Evolutionary conservation across 2,113 vertebrate species (phyloP).

Genomic region (Archocentrus centrarchus): DNA sequence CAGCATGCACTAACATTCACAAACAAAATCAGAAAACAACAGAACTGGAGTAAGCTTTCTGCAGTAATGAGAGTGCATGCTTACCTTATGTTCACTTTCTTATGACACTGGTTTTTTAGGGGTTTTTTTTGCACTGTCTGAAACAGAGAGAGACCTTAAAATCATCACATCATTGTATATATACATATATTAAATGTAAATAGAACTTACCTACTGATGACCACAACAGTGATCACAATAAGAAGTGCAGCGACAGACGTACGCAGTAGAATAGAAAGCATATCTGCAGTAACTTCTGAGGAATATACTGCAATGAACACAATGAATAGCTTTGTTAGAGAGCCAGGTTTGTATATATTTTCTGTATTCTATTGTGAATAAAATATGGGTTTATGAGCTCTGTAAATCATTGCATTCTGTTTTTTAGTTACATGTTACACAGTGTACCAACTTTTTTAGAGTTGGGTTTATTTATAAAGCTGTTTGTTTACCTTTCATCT

Average conservation of each 20-base stretch:
- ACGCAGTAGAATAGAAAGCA: background rate
- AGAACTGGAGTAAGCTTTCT: background rate
- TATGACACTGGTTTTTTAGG: background rate
- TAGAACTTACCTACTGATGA: background rate
- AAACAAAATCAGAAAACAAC: background rate
- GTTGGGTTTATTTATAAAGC: background rate
- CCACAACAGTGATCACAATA: background rate
- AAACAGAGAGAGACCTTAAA: background rate
- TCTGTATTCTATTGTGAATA: no score
- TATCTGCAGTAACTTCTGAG: background rate
- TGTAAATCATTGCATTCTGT: no score
- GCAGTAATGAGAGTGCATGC: background rate
- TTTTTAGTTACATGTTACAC: no score
- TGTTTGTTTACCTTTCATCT: constrained; percentile 21
- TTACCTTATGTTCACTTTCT: background rate
- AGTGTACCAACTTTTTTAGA: no score
- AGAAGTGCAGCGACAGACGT: background rate
- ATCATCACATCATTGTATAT: background rate
- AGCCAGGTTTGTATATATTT: no score
- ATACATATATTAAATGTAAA: background rate
- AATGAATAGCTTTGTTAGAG: no score
- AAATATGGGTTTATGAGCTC: no score
- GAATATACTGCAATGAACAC: rapidly evolving
- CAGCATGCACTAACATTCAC: background rate
- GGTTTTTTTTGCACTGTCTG: background rate